Base-by-base conservation (phyloP, 2,113 vertebrate genomes). In the Hymenochirus boettgeri region DNA sequence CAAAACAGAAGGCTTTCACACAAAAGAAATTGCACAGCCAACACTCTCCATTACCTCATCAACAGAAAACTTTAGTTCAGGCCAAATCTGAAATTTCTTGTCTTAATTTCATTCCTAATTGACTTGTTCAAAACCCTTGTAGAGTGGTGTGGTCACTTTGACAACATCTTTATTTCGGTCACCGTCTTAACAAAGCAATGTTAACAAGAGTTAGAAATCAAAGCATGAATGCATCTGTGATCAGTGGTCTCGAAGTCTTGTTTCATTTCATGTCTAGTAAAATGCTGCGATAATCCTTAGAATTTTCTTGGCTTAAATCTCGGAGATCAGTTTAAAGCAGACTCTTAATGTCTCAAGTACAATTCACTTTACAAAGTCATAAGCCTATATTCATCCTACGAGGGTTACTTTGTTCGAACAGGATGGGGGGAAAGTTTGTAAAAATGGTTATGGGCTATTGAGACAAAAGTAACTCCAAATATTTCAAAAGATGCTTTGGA, bases 251-350 rank as follows among this genome's bases (percentile, higher is more conserved):
- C 84, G 83, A 78, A 87, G 88, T 91, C 89, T 93, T 91, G 94
- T 94, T 94, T 92, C 90, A 91, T 93, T 91, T 91, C 90, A 89
- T 70, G 88, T 94, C 93, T 88, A 89, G 86, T 89, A 91, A 92
- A 92, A 93, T 88, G 87, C 88, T 82, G 87, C 69, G 66, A 87
- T 95, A 95, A 97, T 93, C 92, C 91, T 90, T 87, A 92, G 91
- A 93, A 94, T 93, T 94, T 89, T 87, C 89, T 87, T 81, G 71
- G 86, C 85, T 87, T 89, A 87, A 85, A 82, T 71, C 86, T 86
- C 81, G 74, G 83, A 82, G 78, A 69, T 39, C 77, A 69, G 71
- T 75, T 82, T 81, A 79, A 71, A 77, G 76, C 82, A 51, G 81
- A 78, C 86, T 85, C 85, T 89, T 86, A 75, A 80, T 72, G 74